phyloP scores from a whole-genome alignment of 1,140 invertebrate species.

The Lerema accius region DNA sequence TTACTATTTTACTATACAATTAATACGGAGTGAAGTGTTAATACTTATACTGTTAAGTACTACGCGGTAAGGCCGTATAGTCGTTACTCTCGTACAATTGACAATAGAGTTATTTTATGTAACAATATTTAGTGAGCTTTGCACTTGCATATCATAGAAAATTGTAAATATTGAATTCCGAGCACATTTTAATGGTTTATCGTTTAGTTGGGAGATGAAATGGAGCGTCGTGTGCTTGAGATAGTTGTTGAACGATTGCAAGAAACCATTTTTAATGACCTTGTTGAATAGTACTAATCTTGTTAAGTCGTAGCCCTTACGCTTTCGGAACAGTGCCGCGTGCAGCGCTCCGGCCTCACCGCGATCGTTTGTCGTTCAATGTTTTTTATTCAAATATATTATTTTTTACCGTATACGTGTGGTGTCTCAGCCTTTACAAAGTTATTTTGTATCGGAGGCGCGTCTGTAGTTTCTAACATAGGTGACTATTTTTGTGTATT shows the following conservation, averaged over 20 bases:
- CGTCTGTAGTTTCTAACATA: slow-evolving; percentile 29
- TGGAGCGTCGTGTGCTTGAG: slow-evolving; percentile 25
- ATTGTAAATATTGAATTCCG: slow-evolving; percentile 72
- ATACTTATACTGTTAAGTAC: slow-evolving; percentile 42
- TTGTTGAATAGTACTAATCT: slow-evolving; percentile 35
- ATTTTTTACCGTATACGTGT: slow-evolving; percentile 43
- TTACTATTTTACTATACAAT: slow-evolving; percentile 59
- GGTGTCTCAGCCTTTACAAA: slow-evolving; percentile 35
- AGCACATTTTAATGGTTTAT: slow-evolving; percentile 53
- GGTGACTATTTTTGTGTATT: slow-evolving; percentile 41
- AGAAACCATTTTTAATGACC: slow-evolving; percentile 38
- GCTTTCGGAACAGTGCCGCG: slow-evolving; percentile 16
- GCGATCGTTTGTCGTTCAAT: slow-evolving; percentile 37
- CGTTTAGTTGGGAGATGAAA: slow-evolving; percentile 17
- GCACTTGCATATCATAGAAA: slow-evolving; percentile 81
- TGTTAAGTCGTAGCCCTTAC: slow-evolving; percentile 23
- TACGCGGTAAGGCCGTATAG: slow-evolving; percentile 54
- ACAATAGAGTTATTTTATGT: slow-evolving; percentile 67
- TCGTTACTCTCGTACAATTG: slow-evolving; percentile 58
- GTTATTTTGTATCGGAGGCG: slow-evolving; percentile 35
- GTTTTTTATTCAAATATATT: slow-evolving; percentile 45
- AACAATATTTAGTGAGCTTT: slow-evolving; percentile 81
- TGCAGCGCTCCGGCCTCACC: slow-evolving; percentile 15
- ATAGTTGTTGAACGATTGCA: slow-evolving; percentile 27
- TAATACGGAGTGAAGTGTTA: slow-evolving; percentile 44